These are phyloP conservation scores for Actinernus sp. DNA, from an alignment of 92 coral and sea anemone species.

Conservation along the genomic window DNA sequence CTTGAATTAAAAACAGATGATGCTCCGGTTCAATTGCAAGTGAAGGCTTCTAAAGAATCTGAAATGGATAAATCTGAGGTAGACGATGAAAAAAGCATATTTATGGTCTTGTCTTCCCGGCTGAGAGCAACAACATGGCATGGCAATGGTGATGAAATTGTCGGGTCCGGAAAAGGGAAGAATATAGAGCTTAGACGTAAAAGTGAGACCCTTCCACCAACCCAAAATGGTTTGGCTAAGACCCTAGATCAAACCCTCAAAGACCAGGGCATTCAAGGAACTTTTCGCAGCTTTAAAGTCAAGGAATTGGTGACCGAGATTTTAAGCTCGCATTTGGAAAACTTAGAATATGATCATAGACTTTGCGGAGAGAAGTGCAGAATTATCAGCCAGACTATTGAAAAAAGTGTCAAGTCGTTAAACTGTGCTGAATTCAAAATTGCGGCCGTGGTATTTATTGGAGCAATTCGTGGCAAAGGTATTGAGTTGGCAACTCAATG, in stretches of 20 bases:
- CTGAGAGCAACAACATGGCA: slow-evolving; percentile 15
- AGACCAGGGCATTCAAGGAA: too few relatives aligned
- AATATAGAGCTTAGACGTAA: neutral
- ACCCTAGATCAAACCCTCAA: neutral
- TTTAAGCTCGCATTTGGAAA: slow-evolving; percentile 47
- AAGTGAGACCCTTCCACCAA: neutral
- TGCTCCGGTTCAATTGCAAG: neutral
- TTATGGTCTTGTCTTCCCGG: slow-evolving; percentile 13
- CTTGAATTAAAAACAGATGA: slow-evolving; percentile 16
- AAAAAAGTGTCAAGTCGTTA: slow-evolving; percentile 58
- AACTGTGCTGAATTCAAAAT: slow-evolving; percentile 47
- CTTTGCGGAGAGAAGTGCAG: slow-evolving; percentile 76
- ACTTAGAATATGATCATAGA: slow-evolving; percentile 64
- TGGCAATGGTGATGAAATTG: neutral
- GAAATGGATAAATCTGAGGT: slow-evolving; percentile 4
- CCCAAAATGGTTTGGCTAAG: neutral
- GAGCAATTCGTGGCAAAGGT: slow-evolving; percentile 78
- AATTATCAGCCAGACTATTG: slow-evolving; percentile 70
- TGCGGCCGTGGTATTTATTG: slow-evolving; percentile 62
- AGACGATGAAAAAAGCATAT: neutral
- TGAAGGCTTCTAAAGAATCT: neutral
- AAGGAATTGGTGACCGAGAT: slow-evolving; percentile 48
- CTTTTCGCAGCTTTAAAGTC: slow-evolving; percentile 15
- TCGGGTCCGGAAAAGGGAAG: neutral
- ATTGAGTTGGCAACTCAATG: slow-evolving; percentile 72